phyloP scores from a whole-genome alignment of 2,113 vertebrate genomes.

The Azemiops feae region DNA sequence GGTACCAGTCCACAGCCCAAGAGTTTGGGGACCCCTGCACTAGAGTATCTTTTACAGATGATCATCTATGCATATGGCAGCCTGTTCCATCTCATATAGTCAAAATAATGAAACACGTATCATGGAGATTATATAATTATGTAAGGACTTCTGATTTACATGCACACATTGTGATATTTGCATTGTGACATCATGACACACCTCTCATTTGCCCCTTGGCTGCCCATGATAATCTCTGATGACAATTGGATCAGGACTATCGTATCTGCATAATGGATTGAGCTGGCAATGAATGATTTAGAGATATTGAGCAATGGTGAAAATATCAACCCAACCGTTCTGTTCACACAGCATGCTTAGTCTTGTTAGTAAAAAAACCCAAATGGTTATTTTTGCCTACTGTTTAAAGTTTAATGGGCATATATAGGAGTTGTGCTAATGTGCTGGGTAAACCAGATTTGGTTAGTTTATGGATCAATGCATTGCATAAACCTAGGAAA shows the following conservation, averaged over 20 bases:
- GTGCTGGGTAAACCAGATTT: not conserved
- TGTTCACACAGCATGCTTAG: not conserved
- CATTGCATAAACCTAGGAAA: not conserved
- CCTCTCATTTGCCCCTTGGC: not conserved
- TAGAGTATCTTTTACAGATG: no score
- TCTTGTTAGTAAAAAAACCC: not conserved
- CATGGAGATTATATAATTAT: no score
- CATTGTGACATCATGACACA: no score
- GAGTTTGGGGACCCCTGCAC: no score
- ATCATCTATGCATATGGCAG: no score
- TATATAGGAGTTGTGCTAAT: not conserved
- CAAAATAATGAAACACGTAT: no score
- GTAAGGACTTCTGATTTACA: no score
- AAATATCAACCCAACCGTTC: not conserved
- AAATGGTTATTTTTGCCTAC: not conserved
- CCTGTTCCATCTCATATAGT: no score
- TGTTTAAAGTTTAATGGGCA: not conserved
- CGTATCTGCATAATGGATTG: not conserved
- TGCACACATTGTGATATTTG: no score
- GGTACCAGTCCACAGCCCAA: no score
- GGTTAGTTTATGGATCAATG: not conserved
- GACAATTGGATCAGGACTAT: not conserved
- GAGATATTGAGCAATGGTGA: not conserved
- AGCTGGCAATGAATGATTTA: not conserved
- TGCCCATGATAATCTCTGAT: not conserved